These are phyloP conservation scores for Telenomus remus DNA, from an alignment of 1,140 invertebrate species.

Conservation along the genomic window DNA sequence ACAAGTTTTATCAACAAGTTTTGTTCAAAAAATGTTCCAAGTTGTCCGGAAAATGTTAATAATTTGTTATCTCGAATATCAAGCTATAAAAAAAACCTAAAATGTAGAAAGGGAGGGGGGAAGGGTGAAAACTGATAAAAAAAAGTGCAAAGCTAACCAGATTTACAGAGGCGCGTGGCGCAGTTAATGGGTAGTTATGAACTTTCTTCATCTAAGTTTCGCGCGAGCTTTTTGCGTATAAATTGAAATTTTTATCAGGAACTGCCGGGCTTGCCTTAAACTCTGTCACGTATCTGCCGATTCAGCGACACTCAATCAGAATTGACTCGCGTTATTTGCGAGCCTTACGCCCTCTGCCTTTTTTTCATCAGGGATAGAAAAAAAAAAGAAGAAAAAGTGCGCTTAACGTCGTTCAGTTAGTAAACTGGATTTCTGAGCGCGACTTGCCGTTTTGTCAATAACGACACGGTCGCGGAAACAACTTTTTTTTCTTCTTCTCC, in stretches of 20 bases:
- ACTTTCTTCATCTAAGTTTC: slow-evolving; percentile 70
- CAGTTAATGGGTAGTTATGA: slow-evolving; percentile 70
- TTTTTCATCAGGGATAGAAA: too few relatives aligned
- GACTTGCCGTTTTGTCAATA: too few relatives aligned
- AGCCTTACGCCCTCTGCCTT: background rate
- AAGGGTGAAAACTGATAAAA: slow-evolving; percentile 13
- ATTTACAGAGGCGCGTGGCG: slow-evolving; percentile 54
- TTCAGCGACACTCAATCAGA: slow-evolving; percentile 53
- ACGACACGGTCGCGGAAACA: too few relatives aligned
- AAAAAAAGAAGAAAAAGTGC: too few relatives aligned
- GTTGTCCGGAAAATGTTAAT: too few relatives aligned
- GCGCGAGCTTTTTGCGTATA: slow-evolving; percentile 64
- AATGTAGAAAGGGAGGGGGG: slow-evolving; percentile 1
- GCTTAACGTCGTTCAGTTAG: too few relatives aligned
- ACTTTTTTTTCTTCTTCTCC: too few relatives aligned
- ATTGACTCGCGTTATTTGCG: slow-evolving; percentile 29
- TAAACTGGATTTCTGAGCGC: too few relatives aligned
- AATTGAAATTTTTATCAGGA: slow-evolving; percentile 69
- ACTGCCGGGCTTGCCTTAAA: slow-evolving; percentile 42
- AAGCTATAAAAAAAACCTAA: slow-evolving; percentile 24
- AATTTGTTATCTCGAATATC: background rate
- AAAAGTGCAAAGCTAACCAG: slow-evolving; percentile 48
- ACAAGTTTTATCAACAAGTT: too few relatives aligned
- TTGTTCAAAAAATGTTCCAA: too few relatives aligned
- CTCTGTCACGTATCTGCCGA: slow-evolving; percentile 54